phyloP scores from a whole-genome alignment of 2,113 vertebrate genomes.

The Danionella cerebrum region DNA sequence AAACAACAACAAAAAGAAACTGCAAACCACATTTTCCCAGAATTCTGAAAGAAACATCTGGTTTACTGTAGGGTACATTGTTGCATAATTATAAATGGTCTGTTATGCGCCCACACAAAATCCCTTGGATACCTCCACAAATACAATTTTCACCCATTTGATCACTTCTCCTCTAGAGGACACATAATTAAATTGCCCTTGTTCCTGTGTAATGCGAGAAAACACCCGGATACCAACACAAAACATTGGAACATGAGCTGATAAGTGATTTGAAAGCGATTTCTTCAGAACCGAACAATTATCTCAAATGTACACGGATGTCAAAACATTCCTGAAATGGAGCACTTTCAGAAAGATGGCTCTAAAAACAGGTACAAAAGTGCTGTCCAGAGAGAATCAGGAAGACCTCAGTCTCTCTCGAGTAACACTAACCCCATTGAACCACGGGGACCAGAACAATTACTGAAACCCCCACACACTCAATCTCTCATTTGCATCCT shows the following conservation, averaged over 20 bases:
- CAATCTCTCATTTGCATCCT: background rate
- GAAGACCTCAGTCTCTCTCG: background rate
- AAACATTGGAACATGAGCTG: background rate
- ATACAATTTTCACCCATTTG: too few species aligned
- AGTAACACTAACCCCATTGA: background rate
- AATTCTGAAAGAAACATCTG: background rate
- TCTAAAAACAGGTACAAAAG: background rate
- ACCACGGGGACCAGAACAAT: background rate
- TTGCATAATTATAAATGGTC: background rate
- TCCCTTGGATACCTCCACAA: background rate
- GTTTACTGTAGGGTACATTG: too few species aligned
- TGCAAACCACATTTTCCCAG: too few species aligned
- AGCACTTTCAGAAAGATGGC: background rate
- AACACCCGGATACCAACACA: background rate
- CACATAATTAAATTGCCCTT: background rate
- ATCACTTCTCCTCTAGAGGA: background rate
- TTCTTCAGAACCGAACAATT: constrained; percentile 13
- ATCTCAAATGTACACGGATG: constrained; percentile 29
- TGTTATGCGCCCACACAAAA: background rate
- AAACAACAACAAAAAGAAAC: too few species aligned
- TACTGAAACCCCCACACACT: too few species aligned
- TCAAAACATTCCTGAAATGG: constrained; percentile 22
- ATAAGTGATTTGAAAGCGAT: background rate
- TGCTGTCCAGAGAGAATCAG: constrained; percentile 2
- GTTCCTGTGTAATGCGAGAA: background rate